A percentile compares a stretch with the other conserved stretches of the same genome.
phyloP scores from a whole-genome alignment of 2,888 invertebrate species.

The Heliconius ethilla region DNA sequence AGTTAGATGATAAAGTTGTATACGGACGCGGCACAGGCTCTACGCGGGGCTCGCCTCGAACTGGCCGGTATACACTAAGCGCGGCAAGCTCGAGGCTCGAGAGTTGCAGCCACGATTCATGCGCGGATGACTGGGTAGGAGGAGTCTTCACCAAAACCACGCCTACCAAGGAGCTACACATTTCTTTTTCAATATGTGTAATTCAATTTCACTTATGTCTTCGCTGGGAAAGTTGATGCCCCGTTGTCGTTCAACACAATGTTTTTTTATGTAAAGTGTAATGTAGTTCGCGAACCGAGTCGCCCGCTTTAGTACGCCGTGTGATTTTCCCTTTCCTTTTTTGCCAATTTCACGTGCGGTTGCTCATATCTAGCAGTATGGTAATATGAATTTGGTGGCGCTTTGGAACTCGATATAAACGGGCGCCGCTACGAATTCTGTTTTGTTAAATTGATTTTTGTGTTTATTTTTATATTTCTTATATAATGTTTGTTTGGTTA shows the following conservation, averaged over 20 bases:
- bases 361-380: conserved; percentile 65
- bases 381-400: conserved; percentile 46
- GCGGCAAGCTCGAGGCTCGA: conserved; percentile 60
- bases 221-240: conserved; percentile 82
- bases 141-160: conserved; percentile 76
- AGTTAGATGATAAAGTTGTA: conserved; percentile 61
- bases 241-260: conserved; percentile 82
- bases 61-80: conserved; percentile 60
- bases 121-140: conserved; percentile 76
- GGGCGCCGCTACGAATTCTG: conserved; percentile 30
- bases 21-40: conserved; percentile 58
- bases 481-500: background rate
- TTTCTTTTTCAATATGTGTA: conserved; percentile 83
- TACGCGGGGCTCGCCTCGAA: conserved; percentile 57
- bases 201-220: conserved; percentile 83
- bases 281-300: conserved; percentile 79
- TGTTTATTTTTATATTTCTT: background rate
- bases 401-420: conserved; percentile 39
- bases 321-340: conserved; percentile 69
- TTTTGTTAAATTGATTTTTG: conserved; percentile 35
- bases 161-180: conserved; percentile 82
- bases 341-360: conserved; percentile 76
- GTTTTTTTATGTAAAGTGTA: conserved; percentile 82
- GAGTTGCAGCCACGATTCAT: conserved; percentile 68
- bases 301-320: conserved; percentile 69